Evolutionary conservation across 2,113 vertebrate genomes (phyloP).

Genomic region (Opisthocomus hoazin): DNA sequence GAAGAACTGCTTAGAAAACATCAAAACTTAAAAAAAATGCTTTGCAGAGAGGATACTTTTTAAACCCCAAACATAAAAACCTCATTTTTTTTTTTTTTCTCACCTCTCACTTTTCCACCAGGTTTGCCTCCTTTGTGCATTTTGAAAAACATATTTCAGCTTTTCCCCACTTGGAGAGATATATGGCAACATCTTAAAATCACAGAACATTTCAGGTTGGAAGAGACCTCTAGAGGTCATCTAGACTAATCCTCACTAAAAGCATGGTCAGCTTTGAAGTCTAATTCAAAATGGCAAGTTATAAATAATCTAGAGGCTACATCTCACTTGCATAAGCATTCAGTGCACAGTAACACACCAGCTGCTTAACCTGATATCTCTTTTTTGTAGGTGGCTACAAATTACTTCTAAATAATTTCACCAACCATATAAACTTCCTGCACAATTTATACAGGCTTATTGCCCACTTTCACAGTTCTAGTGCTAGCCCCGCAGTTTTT

Average conservation of each 20-base stretch:
- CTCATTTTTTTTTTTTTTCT: neutral
- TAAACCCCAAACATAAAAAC: neutral
- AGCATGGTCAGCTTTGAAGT: neutral
- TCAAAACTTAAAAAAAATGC: neutral
- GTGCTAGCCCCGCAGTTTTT: neutral
- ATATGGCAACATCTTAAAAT: neutral
- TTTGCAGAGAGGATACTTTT: neutral
- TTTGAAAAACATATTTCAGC: neutral
- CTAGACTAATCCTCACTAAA: neutral
- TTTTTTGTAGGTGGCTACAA: neutral
- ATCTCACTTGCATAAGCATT: neutral
- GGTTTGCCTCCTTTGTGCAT: neutral
- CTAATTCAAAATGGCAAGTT: neutral
- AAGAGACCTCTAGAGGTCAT: neutral
- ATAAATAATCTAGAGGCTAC: neutral
- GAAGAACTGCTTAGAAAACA: neutral
- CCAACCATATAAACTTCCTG: neutral
- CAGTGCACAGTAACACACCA: neutral
- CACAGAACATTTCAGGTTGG: neutral
- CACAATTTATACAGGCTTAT: neutral
- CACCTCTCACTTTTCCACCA: neutral
- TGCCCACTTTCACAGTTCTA: neutral
- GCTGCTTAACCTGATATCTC: neutral
- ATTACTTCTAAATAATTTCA: conserved; percentile 13
- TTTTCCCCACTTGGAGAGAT: neutral